Conservation (phyloP, 2,888 invertebrate species). For the Ashinkailepas kermadecensis region DNA sequence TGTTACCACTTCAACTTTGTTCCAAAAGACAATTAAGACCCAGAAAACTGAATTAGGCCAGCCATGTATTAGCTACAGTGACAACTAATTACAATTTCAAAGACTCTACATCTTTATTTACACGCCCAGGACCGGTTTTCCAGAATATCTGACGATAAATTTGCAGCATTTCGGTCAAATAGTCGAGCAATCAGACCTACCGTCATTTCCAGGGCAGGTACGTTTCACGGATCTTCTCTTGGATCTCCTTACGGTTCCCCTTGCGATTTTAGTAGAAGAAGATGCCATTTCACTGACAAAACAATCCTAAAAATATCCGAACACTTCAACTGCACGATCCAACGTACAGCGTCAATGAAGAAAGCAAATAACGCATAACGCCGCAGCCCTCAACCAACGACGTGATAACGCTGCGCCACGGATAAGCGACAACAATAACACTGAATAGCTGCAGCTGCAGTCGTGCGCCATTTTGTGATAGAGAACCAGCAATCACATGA, state of each 20-base stretch:
- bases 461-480: conserved; percentile 17
- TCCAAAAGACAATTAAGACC: no score
- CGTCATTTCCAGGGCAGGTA: background rate
- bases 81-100: no score
- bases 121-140: no score
- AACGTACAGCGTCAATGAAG: background rate
- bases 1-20: no score
- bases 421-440: conserved; percentile 4
- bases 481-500: background rate
- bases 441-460: conserved; percentile 8
- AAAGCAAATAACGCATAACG: background rate
- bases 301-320: background rate
- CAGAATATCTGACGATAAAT: no score
- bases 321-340: background rate
- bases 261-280: background rate
- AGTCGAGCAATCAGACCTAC: background rate
- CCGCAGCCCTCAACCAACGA: background rate
- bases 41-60: no score
- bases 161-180: no score
- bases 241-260: conserved; percentile 14
- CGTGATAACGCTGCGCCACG: background rate
- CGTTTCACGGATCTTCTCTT: conserved; percentile 17
- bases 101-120: no score
- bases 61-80: no score
- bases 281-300: background rate